Evolutionary conservation across 2,113 vertebrate species (phyloP), one percentile per base, ranked within the genome.

Genomic region (Brachyistius frenatus): DNA sequence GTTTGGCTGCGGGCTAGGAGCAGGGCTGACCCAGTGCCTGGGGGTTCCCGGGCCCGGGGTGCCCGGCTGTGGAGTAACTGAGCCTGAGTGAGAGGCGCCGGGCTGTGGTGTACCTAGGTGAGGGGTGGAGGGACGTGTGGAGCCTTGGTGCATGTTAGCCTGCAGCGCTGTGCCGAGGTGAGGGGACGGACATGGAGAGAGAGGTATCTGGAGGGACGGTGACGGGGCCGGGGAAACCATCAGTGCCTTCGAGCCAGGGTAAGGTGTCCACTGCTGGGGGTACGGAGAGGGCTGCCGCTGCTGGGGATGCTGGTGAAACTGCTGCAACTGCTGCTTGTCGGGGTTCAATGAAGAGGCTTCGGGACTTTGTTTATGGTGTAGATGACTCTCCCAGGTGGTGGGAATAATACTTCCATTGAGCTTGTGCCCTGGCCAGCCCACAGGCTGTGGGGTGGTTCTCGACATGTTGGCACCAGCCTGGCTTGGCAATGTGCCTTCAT

Each of bases 381-480:
- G 56, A 44, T 81, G 85, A 61, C 93, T 74, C 0, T 92, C 94
- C 14, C 94, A 94, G 79, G 92, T 89, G 58, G 93, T 89, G 0
- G 92, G 81, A 81, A 88, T 74, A 9, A 90, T 60, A 44, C 84
- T 93, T 63, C 89, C 94, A 54, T 96, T 94, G 0, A 89, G 92
- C 91, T 95, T 95, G 84, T 96, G 96, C 62, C 95, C 95, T 14
- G 92, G 89, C 96, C 96, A 96, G 1, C 78, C 88, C 39, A 91
- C 87, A 6, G 84, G 84, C 44, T 93, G 92, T 1, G 89, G 87
- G 54, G 81, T 89, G 73, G 73, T 80, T 62, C 87, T 83, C 0
- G 89, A 91, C 41, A 90, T 88, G 73, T 68, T 82, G 14, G 86
- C 79, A 56, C 89, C 78, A 84, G 75, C 23, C 77, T 88, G 2